phyloP scores from a whole-genome alignment of 2,888 invertebrate genomes.

The Sphecodes monilicornis region DNA sequence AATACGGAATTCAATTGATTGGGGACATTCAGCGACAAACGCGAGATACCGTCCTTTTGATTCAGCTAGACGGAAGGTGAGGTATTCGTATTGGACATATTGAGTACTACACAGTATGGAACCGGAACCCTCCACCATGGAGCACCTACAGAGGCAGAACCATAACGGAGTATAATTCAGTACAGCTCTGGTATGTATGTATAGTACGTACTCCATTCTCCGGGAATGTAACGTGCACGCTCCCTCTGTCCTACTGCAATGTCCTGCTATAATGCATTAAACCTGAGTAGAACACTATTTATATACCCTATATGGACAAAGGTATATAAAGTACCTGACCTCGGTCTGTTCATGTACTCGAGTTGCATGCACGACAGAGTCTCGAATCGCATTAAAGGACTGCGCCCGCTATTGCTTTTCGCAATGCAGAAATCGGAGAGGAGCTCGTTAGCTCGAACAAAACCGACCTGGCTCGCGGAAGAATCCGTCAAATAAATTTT shows the following conservation, averaged over 20 bases:
- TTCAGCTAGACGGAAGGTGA: conserved; percentile 70
- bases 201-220: conserved; percentile 78
- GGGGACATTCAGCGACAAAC: conserved; percentile 20
- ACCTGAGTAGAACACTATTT: conserved; percentile 76
- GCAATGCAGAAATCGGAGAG: conserved; percentile 4
- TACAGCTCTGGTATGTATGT: conserved; percentile 80
- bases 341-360: conserved; percentile 39
- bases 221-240: conserved; percentile 73
- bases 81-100: conserved; percentile 75
- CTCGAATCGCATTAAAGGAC: conserved; percentile 73
- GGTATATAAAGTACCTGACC: conserved; percentile 70
- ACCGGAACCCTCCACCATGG: conserved; percentile 64
- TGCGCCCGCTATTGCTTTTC: conserved; percentile 8
- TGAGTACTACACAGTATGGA: conserved; percentile 70
- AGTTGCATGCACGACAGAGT: conserved; percentile 61
- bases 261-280: conserved; percentile 79
- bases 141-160: conserved; percentile 75
- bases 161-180: conserved; percentile 82
- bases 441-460: background rate
- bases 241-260: conserved; percentile 74
- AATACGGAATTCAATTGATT: conserved; percentile 6
- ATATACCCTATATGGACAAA: conserved; percentile 63
- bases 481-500: conserved; percentile 5
- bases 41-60: conserved; percentile 63
- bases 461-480: background rate